Evolutionary conservation across 2,113 vertebrate species (phyloP), one percentile per base, ranked within the genome.

Genomic region (Neogale vison): DNA sequence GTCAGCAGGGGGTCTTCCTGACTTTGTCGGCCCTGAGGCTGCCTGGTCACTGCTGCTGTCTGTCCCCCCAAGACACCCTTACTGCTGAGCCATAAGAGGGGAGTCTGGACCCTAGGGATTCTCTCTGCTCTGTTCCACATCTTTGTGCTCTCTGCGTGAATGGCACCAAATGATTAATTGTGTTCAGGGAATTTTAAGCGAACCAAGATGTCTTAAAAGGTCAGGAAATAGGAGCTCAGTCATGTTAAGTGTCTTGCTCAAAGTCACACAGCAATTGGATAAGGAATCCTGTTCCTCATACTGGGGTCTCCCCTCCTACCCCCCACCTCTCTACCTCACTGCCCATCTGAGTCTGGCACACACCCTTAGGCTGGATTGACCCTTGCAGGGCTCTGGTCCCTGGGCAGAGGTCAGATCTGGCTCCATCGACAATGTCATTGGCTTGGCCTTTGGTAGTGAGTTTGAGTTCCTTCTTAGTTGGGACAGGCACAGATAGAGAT

Each of bases 41-140:
- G 1, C 4, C 6, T 21, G 23, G 34, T 5, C 26, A 5, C 15
- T 3, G 4, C 12, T 4, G 1, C 10, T 36, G 8, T 6, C 36
- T 71, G 10, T 61, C n/a, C 57, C 24, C 20, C 4, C 13, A 20
- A 24, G 26, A 42, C 3, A 10, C 21, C 14, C 26, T 59, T 7
- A 4, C 1, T 39, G 29, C 5, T 2, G 52, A 45, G 11, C 10
- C 2, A 7, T 15, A 24, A 90, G 61, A 72, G 47, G 34, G 24
- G 59, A 52, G 15, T 13, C 21, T 85, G 34, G 29, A 39, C 72
- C 80, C 47, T 29, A 45, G 23, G 57, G 63, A n/a, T 42, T 57
- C 87, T 72, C 6, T n/a, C 4, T 14, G 8, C 65, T 86, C 57
- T 17, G 24, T 76, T 82, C 20, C 15, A 7, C 52, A 23, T 61